These are phyloP conservation scores for Syngnathus typhle DNA, from an alignment of 2,113 vertebrate genomes.

Conservation along the genomic window DNA sequence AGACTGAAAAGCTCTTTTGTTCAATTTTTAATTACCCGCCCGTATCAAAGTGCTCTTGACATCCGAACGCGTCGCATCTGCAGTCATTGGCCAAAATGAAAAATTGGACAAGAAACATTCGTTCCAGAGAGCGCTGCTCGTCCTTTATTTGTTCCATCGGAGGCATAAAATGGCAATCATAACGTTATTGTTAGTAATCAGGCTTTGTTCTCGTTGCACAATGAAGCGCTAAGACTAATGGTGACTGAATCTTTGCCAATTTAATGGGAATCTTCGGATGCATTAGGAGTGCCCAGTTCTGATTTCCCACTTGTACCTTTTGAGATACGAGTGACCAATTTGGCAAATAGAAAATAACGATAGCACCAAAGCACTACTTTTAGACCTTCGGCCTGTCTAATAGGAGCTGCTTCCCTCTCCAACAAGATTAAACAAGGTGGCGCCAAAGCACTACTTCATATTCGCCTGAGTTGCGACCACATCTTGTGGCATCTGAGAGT, in stretches of 20 bases:
- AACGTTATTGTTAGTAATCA: neutral
- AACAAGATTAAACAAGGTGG: too few relatives aligned
- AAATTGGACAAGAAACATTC: slow-evolving; percentile 53
- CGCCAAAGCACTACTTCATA: too few relatives aligned
- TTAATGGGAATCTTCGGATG: neutral
- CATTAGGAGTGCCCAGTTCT: neutral
- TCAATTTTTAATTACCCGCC: slow-evolving; percentile 67
- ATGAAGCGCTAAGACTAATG: neutral
- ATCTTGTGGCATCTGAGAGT: too few relatives aligned
- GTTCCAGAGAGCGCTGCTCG: slow-evolving; percentile 28
- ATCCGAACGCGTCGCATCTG: slow-evolving; percentile 45
- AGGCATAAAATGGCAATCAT: neutral
- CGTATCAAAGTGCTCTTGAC: slow-evolving; percentile 59
- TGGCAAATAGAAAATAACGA: too few relatives aligned
- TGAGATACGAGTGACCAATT: too few relatives aligned
- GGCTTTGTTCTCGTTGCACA: neutral
- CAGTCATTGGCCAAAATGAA: slow-evolving; percentile 43
- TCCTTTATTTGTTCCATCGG: slow-evolving; percentile 23
- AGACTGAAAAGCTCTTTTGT: slow-evolving; percentile 62
- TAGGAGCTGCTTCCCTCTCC: too few relatives aligned
- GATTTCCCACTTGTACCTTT: too few relatives aligned
- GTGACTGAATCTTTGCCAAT: neutral
- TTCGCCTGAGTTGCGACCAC: too few relatives aligned
- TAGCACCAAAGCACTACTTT: too few relatives aligned
- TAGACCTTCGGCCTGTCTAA: too few relatives aligned